Conservation (phyloP, 2,888 invertebrate species). For the Conomelus anceps region DNA sequence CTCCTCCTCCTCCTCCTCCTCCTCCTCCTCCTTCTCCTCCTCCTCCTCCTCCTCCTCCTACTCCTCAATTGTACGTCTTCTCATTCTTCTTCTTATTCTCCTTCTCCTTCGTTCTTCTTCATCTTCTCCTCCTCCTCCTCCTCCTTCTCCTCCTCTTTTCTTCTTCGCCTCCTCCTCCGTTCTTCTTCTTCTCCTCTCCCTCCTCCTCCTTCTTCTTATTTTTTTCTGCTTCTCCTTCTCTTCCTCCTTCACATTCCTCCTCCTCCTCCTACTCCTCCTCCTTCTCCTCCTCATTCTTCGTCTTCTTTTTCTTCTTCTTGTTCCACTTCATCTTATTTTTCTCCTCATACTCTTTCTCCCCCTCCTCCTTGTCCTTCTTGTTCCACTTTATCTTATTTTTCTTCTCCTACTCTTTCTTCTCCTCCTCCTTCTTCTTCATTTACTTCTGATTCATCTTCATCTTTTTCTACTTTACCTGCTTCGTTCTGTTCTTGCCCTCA, state of each 20-base stretch:
- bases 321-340: too few species aligned
- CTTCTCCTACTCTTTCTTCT: conserved; percentile 16
- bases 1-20: background rate
- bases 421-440: background rate
- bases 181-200: conserved; percentile 2
- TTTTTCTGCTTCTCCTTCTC: too few species aligned
- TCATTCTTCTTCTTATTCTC: conserved; percentile 2
- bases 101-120: background rate
- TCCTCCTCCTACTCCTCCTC: too few species aligned
- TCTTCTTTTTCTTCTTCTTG: background rate
- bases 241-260: too few species aligned
- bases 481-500: too few species aligned
- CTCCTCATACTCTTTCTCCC: too few species aligned
- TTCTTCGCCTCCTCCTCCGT: conserved; percentile 17
- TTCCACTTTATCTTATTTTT: conserved; percentile 7
- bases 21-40: background rate
- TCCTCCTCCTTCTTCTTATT: too few species aligned
- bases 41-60: conserved; percentile 2
- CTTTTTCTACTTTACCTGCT: too few species aligned
- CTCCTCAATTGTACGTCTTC: background rate
- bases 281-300: background rate
- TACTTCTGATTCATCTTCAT: too few species aligned
- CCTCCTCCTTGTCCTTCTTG: background rate
- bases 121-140: conserved; percentile 12
- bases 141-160: conserved; percentile 13